A percentile compares a stretch with the other conserved stretches of the same genome.
phyloP scores from a whole-genome alignment of 2,797 vertebrate genomes.

The Anguilla megastoma region DNA sequence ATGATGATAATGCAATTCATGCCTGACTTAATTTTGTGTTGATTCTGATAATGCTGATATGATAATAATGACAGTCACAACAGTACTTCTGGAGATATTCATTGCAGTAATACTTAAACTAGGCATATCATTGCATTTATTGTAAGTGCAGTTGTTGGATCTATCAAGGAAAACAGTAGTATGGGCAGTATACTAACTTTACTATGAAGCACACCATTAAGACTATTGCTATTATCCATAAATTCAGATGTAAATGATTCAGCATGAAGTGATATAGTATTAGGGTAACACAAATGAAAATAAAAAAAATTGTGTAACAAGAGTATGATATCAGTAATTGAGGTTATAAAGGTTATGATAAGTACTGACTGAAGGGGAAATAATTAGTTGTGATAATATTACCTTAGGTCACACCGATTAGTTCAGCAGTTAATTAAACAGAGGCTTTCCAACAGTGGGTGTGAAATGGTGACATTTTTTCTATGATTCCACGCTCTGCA shows the following conservation, averaged over 20 bases:
- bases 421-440: constrained; percentile 26
- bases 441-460: neutral
- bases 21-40: neutral
- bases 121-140: neutral
- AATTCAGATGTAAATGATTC: constrained; percentile 18
- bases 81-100: too few species aligned
- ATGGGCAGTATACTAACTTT: neutral
- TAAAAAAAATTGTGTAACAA: neutral
- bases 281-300: neutral
- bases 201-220: neutral
- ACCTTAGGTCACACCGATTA: constrained; percentile 7
- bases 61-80: neutral
- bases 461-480: neutral
- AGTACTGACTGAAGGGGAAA: constrained; percentile 15
- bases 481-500: neutral
- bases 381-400: constrained; percentile 32
- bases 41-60: neutral
- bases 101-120: too few species aligned
- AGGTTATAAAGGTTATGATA: neutral
- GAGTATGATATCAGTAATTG: constrained; percentile 16
- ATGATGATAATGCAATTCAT: neutral
- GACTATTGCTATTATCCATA: neutral
- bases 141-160: neutral
- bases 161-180: neutral
- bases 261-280: neutral